Evolutionary conservation across 1,140 invertebrate genomes (phyloP).

Genomic region (Amphibalanus amphitrite): DNA sequence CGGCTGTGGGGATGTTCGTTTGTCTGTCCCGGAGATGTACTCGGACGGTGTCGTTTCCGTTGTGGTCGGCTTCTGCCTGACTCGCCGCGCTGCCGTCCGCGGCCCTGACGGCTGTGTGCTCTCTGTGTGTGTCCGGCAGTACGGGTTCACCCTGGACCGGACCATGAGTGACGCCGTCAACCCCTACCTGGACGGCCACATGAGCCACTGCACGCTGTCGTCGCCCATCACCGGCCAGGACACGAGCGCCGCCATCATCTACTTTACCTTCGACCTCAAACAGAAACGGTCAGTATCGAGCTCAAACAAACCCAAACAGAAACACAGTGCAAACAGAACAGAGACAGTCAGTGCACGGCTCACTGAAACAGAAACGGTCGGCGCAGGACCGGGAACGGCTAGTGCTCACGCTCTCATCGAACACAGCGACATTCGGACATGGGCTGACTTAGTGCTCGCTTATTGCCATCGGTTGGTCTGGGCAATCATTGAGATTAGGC

Average conservation of each 20-base stretch:
- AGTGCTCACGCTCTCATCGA: too few species aligned
- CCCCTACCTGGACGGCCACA: slow-evolving; percentile 48
- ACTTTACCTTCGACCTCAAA: background rate
- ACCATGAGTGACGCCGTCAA: slow-evolving; percentile 72
- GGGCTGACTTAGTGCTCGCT: too few species aligned
- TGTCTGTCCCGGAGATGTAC: background rate
- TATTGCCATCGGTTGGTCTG: too few species aligned
- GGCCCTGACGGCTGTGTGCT: too few species aligned
- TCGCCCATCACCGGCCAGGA: background rate
- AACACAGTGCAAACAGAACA: too few species aligned
- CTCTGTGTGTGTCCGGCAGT: slow-evolving; percentile 31
- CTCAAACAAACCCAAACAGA: too few species aligned
- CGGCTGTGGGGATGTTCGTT: background rate
- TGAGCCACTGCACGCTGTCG: background rate
- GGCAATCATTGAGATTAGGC: too few species aligned
- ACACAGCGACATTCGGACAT: too few species aligned
- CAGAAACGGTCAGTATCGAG: background rate
- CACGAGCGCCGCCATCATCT: background rate
- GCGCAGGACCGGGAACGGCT: too few species aligned
- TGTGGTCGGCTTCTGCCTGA: background rate
- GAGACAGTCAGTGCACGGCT: too few species aligned
- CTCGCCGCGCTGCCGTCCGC: background rate
- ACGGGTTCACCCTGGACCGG: slow-evolving; percentile 71
- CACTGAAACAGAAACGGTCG: too few species aligned
- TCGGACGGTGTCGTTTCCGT: background rate